A percentile compares a stretch with the other conserved stretches of the same genome.
Evolutionary conservation across 2,797 vertebrate genomes (phyloP).

Genomic region (Microhierax caerulescens): DNA sequence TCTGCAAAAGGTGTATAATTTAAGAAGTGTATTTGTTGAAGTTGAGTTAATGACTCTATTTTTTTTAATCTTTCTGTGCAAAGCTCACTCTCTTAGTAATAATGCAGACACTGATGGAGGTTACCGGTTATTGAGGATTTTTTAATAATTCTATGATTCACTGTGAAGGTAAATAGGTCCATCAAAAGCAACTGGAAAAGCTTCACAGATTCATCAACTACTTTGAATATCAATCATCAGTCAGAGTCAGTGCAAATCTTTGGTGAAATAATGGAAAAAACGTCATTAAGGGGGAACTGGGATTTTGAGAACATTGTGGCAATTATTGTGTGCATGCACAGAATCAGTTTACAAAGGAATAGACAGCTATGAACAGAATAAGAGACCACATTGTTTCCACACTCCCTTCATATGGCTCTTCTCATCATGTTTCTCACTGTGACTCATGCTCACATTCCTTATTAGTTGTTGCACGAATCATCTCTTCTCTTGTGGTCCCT

Average conservation of each 20-base stretch:
- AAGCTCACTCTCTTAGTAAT: background rate
- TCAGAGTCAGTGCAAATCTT: background rate
- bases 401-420: background rate
- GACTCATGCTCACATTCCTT: background rate
- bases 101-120: background rate
- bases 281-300: background rate
- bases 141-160: background rate
- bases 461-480: background rate
- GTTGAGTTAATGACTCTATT: background rate
- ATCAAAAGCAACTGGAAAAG: background rate
- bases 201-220: background rate
- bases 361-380: background rate
- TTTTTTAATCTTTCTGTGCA: background rate
- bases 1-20: background rate
- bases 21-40: background rate
- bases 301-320: background rate
- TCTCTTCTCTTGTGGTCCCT: background rate
- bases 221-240: background rate
- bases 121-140: background rate
- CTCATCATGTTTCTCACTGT: background rate
- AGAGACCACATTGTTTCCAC: background rate
- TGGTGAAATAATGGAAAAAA: background rate
- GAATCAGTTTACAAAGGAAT: background rate
- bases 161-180: background rate
- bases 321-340: background rate